Evolutionary conservation across 2,888 invertebrate species (phyloP).

Genomic region (Temnothorax rugatulus): DNA sequence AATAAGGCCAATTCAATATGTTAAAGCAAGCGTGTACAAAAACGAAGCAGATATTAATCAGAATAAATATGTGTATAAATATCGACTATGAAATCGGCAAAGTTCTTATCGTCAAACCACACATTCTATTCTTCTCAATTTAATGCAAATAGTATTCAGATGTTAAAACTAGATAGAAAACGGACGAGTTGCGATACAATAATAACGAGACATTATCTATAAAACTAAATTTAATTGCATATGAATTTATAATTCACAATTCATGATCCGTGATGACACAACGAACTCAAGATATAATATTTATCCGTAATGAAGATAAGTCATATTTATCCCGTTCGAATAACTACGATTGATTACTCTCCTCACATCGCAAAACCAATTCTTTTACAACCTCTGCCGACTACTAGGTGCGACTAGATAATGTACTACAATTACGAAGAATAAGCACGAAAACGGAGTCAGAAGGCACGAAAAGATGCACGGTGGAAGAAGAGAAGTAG

Average conservation of each 20-base stretch:
- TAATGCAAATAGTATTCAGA: not conserved
- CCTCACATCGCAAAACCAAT: not conserved
- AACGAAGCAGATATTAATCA: not conserved
- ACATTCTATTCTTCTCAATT: not conserved
- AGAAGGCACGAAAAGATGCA: constrained; percentile 55
- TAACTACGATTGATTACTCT: not conserved
- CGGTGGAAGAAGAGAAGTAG: constrained; percentile 56
- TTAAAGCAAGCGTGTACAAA: not conserved
- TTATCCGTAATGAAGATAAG: not conserved
- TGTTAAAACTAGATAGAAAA: not conserved
- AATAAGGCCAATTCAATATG: constrained; percentile 15
- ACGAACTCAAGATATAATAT: not conserved
- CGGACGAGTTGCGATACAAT: not conserved
- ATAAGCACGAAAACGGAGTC: constrained; percentile 42
- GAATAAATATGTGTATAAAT: not conserved
- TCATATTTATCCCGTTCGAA: not conserved
- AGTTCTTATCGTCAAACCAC: not conserved
- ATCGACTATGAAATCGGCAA: not conserved
- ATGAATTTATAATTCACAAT: not conserved
- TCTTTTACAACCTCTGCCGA: not conserved
- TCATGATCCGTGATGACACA: not conserved
- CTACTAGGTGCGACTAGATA: constrained; percentile 15
- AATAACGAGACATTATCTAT: not conserved
- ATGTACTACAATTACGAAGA: constrained; percentile 26
- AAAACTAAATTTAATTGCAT: not conserved